Conservation (phyloP, 2,797 vertebrate species). For the Lates japonicus region DNA sequence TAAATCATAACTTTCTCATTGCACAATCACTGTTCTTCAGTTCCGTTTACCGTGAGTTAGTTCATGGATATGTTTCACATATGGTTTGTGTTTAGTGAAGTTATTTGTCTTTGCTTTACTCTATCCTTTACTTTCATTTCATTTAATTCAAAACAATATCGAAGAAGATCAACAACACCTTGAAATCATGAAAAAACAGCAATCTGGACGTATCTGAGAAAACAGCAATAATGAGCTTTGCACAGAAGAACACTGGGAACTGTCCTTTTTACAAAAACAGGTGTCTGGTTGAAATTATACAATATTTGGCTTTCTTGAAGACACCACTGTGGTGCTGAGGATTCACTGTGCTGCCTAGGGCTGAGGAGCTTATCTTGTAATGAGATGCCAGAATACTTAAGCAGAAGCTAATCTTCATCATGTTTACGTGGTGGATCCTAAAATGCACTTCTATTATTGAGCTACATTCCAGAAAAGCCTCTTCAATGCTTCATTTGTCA, state of each 20-base stretch:
- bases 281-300: slow-evolving; percentile 55
- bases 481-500: slow-evolving; percentile 60
- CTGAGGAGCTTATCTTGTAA: slow-evolving; percentile 59
- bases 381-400: slow-evolving; percentile 46
- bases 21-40: slow-evolving; percentile 14
- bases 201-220: slow-evolving; percentile 9
- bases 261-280: slow-evolving; percentile 30
- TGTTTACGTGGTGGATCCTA: slow-evolving; percentile 50
- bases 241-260: slow-evolving; percentile 5
- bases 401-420: slow-evolving; percentile 61
- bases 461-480: slow-evolving; percentile 36
- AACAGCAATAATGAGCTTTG: slow-evolving; percentile 23
- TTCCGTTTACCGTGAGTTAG: not conserved
- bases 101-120: not conserved
- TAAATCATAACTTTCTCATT: slow-evolving; percentile 33
- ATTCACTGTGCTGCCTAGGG: slow-evolving; percentile 29
- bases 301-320: slow-evolving; percentile 51
- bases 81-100: not conserved
- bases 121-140: slow-evolving; percentile 10
- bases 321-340: too few species aligned
- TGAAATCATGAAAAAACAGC: not conserved
- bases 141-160: not conserved
- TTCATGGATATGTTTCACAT: not conserved
- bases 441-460: slow-evolving; percentile 54
- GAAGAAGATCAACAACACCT: not conserved